Evolutionary conservation across 2,113 vertebrate genomes (phyloP).

Genomic region (Rhynchomys soricoides): DNA sequence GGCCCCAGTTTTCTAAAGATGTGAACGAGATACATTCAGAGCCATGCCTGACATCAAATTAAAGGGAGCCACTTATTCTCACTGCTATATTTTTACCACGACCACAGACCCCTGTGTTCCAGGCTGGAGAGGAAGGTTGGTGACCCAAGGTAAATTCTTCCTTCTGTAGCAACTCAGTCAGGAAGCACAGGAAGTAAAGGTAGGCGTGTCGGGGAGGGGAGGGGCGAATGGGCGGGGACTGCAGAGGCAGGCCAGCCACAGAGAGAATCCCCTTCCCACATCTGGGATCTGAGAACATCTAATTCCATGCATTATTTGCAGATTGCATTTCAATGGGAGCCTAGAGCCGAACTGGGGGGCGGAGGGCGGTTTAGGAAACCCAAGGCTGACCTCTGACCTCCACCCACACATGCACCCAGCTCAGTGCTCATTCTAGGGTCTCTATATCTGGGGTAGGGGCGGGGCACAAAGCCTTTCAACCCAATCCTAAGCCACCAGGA

Average conservation of each 20-base stretch:
- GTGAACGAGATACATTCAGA: not conserved
- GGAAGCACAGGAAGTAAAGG: not conserved
- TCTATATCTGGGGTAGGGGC: not conserved
- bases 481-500: not conserved
- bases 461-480: not conserved
- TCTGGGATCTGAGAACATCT: not conserved
- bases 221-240: rapidly evolving
- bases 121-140: not conserved
- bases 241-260: not conserved
- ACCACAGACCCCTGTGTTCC: not conserved
- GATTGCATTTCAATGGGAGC: not conserved
- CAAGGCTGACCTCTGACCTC: not conserved
- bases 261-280: not conserved
- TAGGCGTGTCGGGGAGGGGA: not conserved
- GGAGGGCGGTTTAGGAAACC: too few relatives aligned
- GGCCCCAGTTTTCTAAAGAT: not conserved
- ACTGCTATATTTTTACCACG: not conserved
- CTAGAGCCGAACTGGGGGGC: too few relatives aligned
- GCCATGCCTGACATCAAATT: not conserved
- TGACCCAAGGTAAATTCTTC: not conserved
- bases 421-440: not conserved
- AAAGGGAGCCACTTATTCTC: not conserved
- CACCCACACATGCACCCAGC: not conserved
- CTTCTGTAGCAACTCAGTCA: not conserved
- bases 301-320: not conserved